Conservation (phyloP, 2,113 vertebrate species). For the Castor canadensis region DNA sequence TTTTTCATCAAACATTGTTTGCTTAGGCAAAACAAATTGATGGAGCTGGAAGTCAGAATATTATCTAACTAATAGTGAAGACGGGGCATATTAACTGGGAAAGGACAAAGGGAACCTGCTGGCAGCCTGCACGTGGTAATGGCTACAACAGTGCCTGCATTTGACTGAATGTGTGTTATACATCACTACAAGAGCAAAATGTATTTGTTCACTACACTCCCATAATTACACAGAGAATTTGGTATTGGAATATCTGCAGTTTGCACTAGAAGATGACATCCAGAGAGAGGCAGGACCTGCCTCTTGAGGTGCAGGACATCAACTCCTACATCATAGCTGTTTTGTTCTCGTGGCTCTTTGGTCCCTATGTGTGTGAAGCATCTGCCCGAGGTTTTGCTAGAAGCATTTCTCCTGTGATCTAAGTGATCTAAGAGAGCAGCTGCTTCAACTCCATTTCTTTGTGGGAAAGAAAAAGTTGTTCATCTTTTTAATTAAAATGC, state of each 20-base stretch:
- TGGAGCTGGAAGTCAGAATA: neutral
- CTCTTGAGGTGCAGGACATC: neutral
- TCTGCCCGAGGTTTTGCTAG: neutral
- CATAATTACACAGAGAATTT: neutral
- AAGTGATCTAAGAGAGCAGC: neutral
- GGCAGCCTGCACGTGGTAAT: neutral
- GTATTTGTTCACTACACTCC: neutral
- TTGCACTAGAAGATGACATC: neutral
- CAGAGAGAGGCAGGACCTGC: neutral
- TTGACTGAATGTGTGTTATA: neutral
- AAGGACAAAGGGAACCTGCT: neutral
- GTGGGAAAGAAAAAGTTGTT: neutral
- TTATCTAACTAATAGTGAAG: neutral
- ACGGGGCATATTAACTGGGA: neutral
- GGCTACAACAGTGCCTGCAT: no score
- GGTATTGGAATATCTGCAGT: neutral
- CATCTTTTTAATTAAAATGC: neutral
- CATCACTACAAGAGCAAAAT: neutral
- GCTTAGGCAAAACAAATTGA: neutral
- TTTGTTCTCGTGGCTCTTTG: neutral
- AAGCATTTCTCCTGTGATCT: neutral
- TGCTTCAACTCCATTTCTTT: conserved; percentile 24
- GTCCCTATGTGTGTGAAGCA: no score
- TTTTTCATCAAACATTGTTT: neutral
- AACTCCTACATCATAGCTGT: neutral